A percentile compares a stretch with the other conserved stretches of the same genome.
phyloP scores from a whole-genome alignment of 1,140 invertebrate species.

The Ctenoplectra terminalis region DNA sequence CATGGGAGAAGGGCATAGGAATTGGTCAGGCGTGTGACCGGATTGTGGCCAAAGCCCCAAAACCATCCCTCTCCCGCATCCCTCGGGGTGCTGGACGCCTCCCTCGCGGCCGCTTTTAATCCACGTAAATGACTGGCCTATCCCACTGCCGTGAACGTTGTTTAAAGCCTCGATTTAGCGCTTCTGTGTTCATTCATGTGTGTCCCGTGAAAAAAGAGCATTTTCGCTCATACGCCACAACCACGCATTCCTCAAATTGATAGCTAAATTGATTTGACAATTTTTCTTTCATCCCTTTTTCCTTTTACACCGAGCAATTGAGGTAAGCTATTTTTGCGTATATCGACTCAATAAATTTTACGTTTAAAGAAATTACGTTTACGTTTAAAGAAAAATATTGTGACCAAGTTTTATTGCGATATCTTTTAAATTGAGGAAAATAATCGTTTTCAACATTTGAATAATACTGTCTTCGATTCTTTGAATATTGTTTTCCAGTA shows the following conservation, averaged over 20 bases:
- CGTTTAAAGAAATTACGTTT: too few relatives aligned
- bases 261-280: neutral
- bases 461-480: too few relatives aligned
- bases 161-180: conserved; percentile 59
- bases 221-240: neutral
- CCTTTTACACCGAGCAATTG: too few relatives aligned
- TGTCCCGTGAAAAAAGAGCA: neutral
- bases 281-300: too few relatives aligned
- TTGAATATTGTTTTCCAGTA: too few relatives aligned
- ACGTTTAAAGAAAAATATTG: too few relatives aligned
- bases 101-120: conserved; percentile 60
- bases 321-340: too few relatives aligned
- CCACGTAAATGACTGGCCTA: conserved; percentile 62
- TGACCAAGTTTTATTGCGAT: too few relatives aligned
- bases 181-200: conserved; percentile 10
- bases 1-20: conserved; percentile 17
- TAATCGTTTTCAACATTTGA: too few relatives aligned
- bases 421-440: too few relatives aligned
- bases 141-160: conserved; percentile 50
- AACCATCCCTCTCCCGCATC: conserved; percentile 37
- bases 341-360: too few relatives aligned
- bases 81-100: conserved; percentile 25
- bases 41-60: conserved; percentile 64
- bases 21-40: conserved; percentile 58
- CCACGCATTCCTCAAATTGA: neutral